phyloP scores from a whole-genome alignment of 2,888 invertebrate genomes.

The Alviniconcha strummeri region DNA sequence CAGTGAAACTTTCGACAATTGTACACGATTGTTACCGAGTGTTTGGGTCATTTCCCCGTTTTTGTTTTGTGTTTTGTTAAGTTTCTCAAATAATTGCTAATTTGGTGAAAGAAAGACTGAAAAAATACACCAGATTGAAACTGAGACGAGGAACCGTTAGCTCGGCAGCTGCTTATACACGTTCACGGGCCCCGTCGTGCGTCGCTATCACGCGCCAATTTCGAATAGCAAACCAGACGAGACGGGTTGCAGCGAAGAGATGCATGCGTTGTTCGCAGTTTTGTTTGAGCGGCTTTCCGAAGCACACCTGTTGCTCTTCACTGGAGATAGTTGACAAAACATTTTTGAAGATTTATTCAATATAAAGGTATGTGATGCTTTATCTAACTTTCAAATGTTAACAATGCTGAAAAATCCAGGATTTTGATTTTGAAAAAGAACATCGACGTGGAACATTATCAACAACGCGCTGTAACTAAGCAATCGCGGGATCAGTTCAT shows the following conservation, averaged over 20 bases:
- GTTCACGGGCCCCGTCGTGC: constrained; percentile 49
- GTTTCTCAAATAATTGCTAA: neutral
- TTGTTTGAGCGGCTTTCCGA: constrained; percentile 16
- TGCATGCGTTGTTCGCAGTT: constrained; percentile 20
- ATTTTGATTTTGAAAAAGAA: too few relatives aligned
- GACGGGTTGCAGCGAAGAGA: constrained; percentile 24
- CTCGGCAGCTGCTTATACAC: constrained; percentile 40
- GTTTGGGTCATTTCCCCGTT: neutral
- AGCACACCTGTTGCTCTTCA: constrained; percentile 14
- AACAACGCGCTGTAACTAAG: constrained; percentile 7
- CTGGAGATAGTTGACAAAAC: too few relatives aligned
- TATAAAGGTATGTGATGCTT: too few relatives aligned
- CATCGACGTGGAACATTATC: neutral
- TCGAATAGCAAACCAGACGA: constrained; percentile 52
- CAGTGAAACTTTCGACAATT: constrained; percentile 9
- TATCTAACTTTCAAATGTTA: neutral
- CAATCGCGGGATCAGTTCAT: constrained; percentile 14
- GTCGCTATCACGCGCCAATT: constrained; percentile 67
- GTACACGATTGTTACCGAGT: neutral
- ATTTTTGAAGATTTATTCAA: too few relatives aligned
- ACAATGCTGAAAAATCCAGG: neutral
- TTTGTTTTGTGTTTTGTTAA: neutral
- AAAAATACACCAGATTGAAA: constrained; percentile 13
- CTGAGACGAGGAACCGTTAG: constrained; percentile 19
- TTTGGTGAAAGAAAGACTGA: neutral